Evolutionary conservation across 2,797 vertebrate species (phyloP), one percentile per base, ranked within the genome.

Genomic region (Gambelia wislizenii): DNA sequence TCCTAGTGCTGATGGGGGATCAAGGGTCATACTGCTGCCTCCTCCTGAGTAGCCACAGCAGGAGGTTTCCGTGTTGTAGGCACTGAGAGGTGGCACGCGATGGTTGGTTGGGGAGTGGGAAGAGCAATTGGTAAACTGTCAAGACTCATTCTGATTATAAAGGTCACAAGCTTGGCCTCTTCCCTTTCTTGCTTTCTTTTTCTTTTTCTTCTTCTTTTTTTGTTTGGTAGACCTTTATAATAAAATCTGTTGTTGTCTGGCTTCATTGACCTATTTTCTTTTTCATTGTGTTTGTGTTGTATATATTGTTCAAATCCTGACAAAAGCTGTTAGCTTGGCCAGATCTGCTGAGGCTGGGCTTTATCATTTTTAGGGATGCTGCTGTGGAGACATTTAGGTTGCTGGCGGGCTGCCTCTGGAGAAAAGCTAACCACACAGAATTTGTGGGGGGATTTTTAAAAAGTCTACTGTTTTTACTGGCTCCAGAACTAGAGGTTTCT

Each of bases 121-220:
- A 76, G 67, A 72, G 88, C 87, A 75, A 36, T 80, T 49, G 78
- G 88, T 30, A 87, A 93, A 91, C 91, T 0, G 0, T 95, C 95
- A 93, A 42, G 69, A 64, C 83, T 92, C 91, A 94, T 94, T 90
- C 90, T 69, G 0, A 0, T 90, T 87, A 52, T 92, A 96, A 96
- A 96, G 94, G 93, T 96, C 95, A 94, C 94, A 86, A 89, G 94
- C 92, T 89, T 89, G 86, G 91, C 91, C 93, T 96, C 61, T 56
- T 42, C 92, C 91, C 93, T 94, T 9, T 33, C 44, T 33, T 59
- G 1, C 7, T 42, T 67, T 14, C 7, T 52, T 52, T 18, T 25
- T 3, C 9, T 8, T 33, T n/a, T 20, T n/a, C 76, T 18, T 14
- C 16, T 25, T n/a, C 18, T 2, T 27, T 8, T 70, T 47, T 75